Conservation (phyloP, 2,888 invertebrate species). For the Apodemia mormo region DNA sequence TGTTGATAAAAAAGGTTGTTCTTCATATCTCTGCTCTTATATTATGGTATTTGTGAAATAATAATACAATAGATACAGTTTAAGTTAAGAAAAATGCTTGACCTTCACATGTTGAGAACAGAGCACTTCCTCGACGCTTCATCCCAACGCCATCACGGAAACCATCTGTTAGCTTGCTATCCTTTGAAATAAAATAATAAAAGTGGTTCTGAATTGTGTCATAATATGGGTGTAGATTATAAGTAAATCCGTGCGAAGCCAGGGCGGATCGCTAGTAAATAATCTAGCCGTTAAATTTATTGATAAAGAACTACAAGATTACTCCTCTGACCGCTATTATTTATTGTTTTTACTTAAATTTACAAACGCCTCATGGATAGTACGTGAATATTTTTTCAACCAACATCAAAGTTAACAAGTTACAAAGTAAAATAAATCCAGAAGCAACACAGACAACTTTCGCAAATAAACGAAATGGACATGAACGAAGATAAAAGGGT, state of each 20-base stretch:
- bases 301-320: constrained; percentile 18
- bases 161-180: too few species aligned
- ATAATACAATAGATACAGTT: too few species aligned
- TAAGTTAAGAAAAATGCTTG: too few species aligned
- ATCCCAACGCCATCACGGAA: too few species aligned
- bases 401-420: constrained; percentile 27
- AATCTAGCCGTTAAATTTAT: neutral
- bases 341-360: constrained; percentile 24
- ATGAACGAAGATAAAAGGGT: constrained; percentile 38
- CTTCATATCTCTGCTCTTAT: too few species aligned
- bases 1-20: too few species aligned
- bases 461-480: constrained; percentile 38
- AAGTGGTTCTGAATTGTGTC: too few species aligned
- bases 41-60: too few species aligned
- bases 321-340: constrained; percentile 23
- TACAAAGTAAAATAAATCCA: constrained; percentile 34
- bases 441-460: constrained; percentile 34
- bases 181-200: too few species aligned
- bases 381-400: constrained; percentile 23
- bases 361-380: constrained; percentile 13
- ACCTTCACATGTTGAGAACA: too few species aligned
- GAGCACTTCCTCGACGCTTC: too few species aligned
- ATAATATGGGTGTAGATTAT: too few species aligned
- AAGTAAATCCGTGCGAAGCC: neutral
- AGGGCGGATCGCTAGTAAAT: neutral